Base-by-base conservation (phyloP, 2,113 vertebrate genomes). In the Edolisoma coerulescens region DNA sequence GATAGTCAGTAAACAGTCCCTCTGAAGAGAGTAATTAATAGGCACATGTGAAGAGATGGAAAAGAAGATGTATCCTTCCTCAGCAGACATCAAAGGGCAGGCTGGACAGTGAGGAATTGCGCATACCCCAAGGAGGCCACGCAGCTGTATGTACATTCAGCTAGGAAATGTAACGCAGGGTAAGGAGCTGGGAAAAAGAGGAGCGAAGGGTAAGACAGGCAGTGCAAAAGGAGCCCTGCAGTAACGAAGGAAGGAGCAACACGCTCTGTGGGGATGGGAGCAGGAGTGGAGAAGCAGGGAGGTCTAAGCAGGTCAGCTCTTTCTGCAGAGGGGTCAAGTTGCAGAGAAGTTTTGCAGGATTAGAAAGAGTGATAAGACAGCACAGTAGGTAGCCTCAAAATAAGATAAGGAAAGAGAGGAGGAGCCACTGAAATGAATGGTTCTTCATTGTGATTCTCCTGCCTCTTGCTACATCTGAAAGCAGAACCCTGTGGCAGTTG, bases 11-110 rank as follows among this genome's bases (percentile, higher is more conserved):
- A 96, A 97, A 97, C 93, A 97, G 81, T 69, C 67, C 86, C 90
- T 96, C 98, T 96, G 96, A 97, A 92, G 95, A 90, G 74, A 96
- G 97, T 88, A 90, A 97, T 98, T 96, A 97, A 95, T 95, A 97
- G 84, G 73, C 93, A 94, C 82, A 97, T 97, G 96, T 97, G 95
- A 98, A 96, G 93, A 94, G 95, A 94, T 90, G 94, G 95, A 97
- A 89, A 94, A 97, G 92, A 91, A 97, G 95, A 97, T 94, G 94
- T 71, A 95, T 93, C 57, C 88, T 79, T 57, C 87, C 44, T 60
- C 78, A 93, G 73, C 87, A 47, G 22, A 97, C 97, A 96, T 97
- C 97, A 97, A 97, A 98, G 96, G 80, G 41, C 61, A 33, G 84
- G 69, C 87, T 85, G 95, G 80, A 96, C 97, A 96, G 89, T 96